Conservation (phyloP, 2,113 vertebrate genomes). For the Paramormyrops kingsleyae region DNA sequence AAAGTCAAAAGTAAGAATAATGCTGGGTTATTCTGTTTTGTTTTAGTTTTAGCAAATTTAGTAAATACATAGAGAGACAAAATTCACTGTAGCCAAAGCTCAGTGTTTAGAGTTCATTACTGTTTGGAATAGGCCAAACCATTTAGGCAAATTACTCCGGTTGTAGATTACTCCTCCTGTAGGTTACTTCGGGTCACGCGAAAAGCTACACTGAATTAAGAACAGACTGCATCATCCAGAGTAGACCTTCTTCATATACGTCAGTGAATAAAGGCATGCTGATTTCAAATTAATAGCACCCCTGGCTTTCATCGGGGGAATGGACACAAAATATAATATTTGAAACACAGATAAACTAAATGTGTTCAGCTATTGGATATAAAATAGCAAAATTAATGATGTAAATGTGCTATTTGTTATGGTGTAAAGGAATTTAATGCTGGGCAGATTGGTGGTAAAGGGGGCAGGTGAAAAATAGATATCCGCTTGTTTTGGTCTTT, state of each 20-base stretch:
- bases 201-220: background rate
- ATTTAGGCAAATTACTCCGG: background rate
- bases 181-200: background rate
- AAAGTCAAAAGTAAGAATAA: background rate
- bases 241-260: background rate
- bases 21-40: background rate
- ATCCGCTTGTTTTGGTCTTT: conserved; percentile 6
- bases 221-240: background rate
- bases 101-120: background rate
- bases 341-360: background rate
- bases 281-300: background rate
- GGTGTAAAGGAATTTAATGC: background rate
- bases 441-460: background rate
- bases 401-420: background rate
- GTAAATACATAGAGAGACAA: background rate
- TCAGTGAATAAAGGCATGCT: background rate
- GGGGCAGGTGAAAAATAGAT: conserved; percentile 20
- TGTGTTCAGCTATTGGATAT: background rate
- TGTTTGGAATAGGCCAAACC: background rate
- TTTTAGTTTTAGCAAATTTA: background rate
- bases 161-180: background rate
- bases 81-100: background rate
- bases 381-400: background rate
- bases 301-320: background rate
- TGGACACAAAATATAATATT: background rate